These are phyloP conservation scores for Salticus scenicus DNA, from an alignment of 2,888 invertebrate species.

Conservation along the genomic window DNA sequence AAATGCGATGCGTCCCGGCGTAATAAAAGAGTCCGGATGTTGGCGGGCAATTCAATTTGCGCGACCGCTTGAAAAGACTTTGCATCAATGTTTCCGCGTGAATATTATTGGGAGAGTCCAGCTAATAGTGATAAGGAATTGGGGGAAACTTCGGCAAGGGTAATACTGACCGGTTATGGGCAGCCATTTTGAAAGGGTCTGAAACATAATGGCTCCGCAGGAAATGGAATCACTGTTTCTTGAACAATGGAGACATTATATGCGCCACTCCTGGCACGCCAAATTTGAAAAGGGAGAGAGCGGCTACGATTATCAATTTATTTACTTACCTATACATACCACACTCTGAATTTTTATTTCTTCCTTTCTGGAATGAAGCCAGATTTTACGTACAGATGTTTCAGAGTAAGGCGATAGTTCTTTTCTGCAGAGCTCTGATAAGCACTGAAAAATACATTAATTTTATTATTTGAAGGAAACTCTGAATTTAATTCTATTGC, in stretches of 20 bases:
- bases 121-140: conserved; percentile 56
- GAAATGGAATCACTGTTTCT: conserved; percentile 61
- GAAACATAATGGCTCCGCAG: conserved; percentile 47
- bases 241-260: conserved; percentile 57
- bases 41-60: conserved; percentile 59
- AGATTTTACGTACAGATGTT: conserved; percentile 8
- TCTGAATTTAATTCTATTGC: conserved; percentile 6
- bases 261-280: conserved; percentile 40
- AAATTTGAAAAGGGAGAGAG: conserved; percentile 34
- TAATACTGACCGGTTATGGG: conserved; percentile 61
- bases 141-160: conserved; percentile 20
- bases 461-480: conserved; percentile 16
- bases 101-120: conserved; percentile 47
- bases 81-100: conserved; percentile 57
- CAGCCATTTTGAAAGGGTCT: conserved; percentile 54
- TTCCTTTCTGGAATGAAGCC: conserved; percentile 35
- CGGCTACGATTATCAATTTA: conserved; percentile 45
- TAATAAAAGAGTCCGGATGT: conserved; percentile 63
- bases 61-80: conserved; percentile 58
- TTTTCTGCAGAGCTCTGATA: neutral
- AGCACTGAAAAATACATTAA: neutral
- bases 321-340: conserved; percentile 27
- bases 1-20: conserved; percentile 40
- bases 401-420: neutral
- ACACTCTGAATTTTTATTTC: neutral